Evolutionary conservation across 2,113 vertebrate species (phyloP), one percentile per base, ranked within the genome.

Genomic region (Zosterops borbonicus): DNA sequence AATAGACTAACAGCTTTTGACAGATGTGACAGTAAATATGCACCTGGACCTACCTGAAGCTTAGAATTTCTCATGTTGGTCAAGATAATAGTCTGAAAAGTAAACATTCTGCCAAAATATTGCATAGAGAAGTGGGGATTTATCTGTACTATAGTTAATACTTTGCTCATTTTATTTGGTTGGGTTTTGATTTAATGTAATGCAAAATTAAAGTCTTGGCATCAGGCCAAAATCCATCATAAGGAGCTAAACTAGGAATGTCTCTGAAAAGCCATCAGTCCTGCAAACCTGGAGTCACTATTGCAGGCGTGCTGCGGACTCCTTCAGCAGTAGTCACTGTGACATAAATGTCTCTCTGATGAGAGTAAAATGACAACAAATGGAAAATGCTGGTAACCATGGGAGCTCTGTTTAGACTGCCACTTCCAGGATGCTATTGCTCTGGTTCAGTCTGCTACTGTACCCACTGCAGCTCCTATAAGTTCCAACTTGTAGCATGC

Each of bases 351-450:
- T 82, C 77, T 89, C 80, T 75, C 6, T 33, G 74, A 94, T 12
- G 64, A 86, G 80, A 91, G 65, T 37, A 56, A 96, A 94, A 95
- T 64, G 69, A 86, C 81, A 89, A 89, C 92, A 87, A 92, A 94
- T 27, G 35, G 83, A 67, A 91, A 94, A 89, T 64, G 77, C 60
- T 73, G 88, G 91, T 91, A 94, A 89, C 64, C 89, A 89, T 29
- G 60, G 80, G 44, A 89, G 87, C 80, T 91, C 59, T 84, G 86
- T 89, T 94, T 91, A 94, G 90, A 33, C 80, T 87, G 83, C 69
- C 92, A 87, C 87, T 95, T 90, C 37, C 64, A 92, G 80, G 52
- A 86, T 78, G 83, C 88, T 86, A 20, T 79, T 78, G 73, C 60
- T 91, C 65, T 16, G 37, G 60, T 27, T 83, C 68, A 74, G 73